phyloP scores from a whole-genome alignment of 2,888 invertebrate species.

The Troides helena region DNA sequence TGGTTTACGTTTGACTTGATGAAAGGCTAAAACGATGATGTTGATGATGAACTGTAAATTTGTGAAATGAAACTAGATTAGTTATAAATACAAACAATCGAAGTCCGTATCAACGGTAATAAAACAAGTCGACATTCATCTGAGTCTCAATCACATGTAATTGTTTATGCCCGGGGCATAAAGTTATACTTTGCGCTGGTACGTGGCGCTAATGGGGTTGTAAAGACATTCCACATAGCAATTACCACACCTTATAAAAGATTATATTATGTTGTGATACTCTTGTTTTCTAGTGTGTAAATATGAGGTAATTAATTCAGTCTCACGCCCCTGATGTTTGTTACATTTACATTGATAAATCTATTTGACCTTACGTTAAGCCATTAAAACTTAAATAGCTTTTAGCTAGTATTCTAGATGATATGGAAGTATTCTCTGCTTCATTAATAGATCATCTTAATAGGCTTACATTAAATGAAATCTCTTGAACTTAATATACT shows the following conservation, averaged over 20 bases:
- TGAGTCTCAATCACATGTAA: constrained; percentile 39
- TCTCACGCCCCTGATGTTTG: background rate
- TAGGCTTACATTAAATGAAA: too few species aligned
- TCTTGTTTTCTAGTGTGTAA: background rate
- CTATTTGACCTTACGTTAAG: too few species aligned
- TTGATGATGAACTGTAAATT: background rate
- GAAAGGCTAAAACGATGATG: background rate
- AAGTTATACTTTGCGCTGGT: constrained; percentile 25
- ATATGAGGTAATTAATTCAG: constrained; percentile 5
- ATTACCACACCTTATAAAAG: constrained; percentile 30
- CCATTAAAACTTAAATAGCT: too few species aligned
- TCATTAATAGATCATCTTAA: too few species aligned
- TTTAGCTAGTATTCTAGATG: too few species aligned
- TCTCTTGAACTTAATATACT: too few species aligned
- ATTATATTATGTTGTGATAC: constrained; percentile 7
- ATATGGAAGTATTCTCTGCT: too few species aligned
- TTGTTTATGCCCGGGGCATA: constrained; percentile 39
- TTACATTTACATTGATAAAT: too few species aligned
- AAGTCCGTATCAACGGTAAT: background rate
- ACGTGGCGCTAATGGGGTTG: constrained; percentile 20
- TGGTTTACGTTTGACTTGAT: background rate
- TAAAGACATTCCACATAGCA: constrained; percentile 11
- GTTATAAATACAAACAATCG: constrained; percentile 13
- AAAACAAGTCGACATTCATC: constrained; percentile 41
- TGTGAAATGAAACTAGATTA: background rate